phyloP scores from a whole-genome alignment of 1,140 invertebrate genomes.

The Macrobrachium nipponense region DNA sequence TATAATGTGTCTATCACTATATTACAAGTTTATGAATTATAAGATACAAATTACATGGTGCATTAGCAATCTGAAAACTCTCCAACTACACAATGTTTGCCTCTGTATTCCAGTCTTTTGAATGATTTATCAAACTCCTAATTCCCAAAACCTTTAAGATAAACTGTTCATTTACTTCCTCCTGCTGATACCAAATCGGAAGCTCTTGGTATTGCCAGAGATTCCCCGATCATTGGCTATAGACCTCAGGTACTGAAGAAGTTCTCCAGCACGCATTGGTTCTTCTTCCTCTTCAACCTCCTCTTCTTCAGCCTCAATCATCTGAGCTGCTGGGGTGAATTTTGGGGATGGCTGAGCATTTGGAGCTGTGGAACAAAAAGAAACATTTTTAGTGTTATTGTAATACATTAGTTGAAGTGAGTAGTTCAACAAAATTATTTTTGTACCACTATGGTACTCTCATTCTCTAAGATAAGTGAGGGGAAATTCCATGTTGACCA shows the following conservation, averaged over 20 bases:
- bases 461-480: too few relatives aligned
- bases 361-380: conserved; percentile 26
- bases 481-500: too few relatives aligned
- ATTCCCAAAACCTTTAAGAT: not conserved
- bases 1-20: too few relatives aligned
- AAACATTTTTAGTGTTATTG: not conserved
- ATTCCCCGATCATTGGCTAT: conserved; percentile 44
- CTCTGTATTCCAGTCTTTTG: not conserved
- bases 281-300: conserved; percentile 1
- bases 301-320: conserved; percentile 10
- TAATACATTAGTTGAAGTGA: too few relatives aligned
- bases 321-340: not conserved
- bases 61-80: too few relatives aligned
- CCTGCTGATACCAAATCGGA: conserved; percentile 55
- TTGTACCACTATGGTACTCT: too few relatives aligned
- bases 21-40: too few relatives aligned
- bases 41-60: too few relatives aligned
- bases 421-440: too few relatives aligned
- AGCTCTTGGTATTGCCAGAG: conserved; percentile 49
- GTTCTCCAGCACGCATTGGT: conserved; percentile 28
- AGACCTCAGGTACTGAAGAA: conserved; percentile 33
- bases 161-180: conserved; percentile 21
- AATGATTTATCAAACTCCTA: not conserved
- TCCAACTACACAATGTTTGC: too few relatives aligned
- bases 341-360: conserved; percentile 43